Percentiles rank a stretch among this genome's conserved stretches.
These are phyloP conservation scores for Oncorhynchus tshawytscha DNA, from an alignment of 2,113 vertebrate species.

Conservation along the genomic window DNA sequence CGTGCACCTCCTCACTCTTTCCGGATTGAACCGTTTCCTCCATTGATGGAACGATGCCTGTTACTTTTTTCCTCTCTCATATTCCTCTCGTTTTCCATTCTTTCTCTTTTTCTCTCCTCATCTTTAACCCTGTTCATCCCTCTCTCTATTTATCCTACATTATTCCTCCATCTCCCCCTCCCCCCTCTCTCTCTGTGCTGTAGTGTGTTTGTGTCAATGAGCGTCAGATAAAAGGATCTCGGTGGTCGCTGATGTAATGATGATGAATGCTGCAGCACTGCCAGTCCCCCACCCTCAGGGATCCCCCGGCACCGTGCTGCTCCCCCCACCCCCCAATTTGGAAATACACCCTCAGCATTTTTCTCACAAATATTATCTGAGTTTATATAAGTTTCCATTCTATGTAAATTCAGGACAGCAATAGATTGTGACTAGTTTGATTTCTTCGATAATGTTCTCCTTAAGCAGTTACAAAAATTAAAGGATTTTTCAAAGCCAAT, in stretches of 20 bases:
- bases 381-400: background rate
- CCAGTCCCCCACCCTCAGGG: conserved; percentile 78
- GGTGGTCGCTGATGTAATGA: conserved; percentile 91
- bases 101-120: conserved; percentile 52
- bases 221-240: conserved; percentile 84
- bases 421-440: conserved; percentile 35
- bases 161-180: background rate
- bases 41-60: too few relatives aligned
- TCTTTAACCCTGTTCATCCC: conserved; percentile 52
- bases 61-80: conserved; percentile 34
- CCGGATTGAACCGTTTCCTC: background rate
- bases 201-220: conserved; percentile 80
- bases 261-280: conserved; percentile 85
- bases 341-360: conserved; percentile 45
- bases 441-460: conserved; percentile 21
- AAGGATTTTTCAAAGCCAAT: conserved; percentile 13
- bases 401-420: conserved; percentile 19
- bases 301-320: conserved; percentile 56
- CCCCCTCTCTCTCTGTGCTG: background rate
- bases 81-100: conserved; percentile 47
- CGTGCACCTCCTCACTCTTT: conserved; percentile 10
- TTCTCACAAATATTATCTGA: conserved; percentile 21
- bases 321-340: conserved; percentile 69
- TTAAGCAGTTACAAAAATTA: background rate
- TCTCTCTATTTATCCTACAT: conserved; percentile 36